These are phyloP conservation scores for Fratercula arctica DNA, from an alignment of 2,797 vertebrate species.

Conservation along the genomic window DNA sequence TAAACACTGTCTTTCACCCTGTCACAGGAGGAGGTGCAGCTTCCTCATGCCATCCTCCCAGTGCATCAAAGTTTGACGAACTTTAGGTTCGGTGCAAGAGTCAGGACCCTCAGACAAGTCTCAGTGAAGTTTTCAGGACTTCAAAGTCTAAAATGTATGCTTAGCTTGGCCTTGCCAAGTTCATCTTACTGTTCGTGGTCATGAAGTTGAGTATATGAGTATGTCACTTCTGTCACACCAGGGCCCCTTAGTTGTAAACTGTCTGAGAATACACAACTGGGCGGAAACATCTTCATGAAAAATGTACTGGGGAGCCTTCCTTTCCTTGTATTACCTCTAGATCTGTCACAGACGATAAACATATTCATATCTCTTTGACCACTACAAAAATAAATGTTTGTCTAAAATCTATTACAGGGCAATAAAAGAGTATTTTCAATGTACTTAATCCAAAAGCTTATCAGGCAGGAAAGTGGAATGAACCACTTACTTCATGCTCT, in stretches of 20 bases:
- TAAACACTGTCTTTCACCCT: background rate
- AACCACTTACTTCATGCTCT: background rate
- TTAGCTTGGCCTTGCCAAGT: background rate
- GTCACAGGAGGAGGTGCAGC: background rate
- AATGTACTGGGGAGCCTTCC: background rate
- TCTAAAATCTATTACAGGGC: conserved; percentile 20
- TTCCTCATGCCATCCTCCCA: background rate
- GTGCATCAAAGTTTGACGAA: background rate
- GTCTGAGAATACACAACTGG: background rate
- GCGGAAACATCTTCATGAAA: background rate
- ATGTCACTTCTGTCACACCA: background rate
- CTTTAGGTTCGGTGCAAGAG: background rate
- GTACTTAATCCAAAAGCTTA: conserved; percentile 24
- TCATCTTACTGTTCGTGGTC: background rate
- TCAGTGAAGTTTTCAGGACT: background rate
- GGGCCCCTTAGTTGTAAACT: background rate
- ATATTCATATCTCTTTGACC: conserved; percentile 46
- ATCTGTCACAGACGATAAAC: conserved; percentile 45
- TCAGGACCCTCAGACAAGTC: background rate
- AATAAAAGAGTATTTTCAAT: conserved; percentile 57
- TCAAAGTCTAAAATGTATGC: background rate
- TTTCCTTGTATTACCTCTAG: conserved; percentile 3
- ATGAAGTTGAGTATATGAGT: background rate
- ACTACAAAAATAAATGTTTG: conserved; percentile 37
- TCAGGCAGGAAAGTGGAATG: conserved; percentile 7